These are phyloP conservation scores for Lepidurus arcticus DNA, from an alignment of 1,140 invertebrate genomes.

Conservation along the genomic window DNA sequence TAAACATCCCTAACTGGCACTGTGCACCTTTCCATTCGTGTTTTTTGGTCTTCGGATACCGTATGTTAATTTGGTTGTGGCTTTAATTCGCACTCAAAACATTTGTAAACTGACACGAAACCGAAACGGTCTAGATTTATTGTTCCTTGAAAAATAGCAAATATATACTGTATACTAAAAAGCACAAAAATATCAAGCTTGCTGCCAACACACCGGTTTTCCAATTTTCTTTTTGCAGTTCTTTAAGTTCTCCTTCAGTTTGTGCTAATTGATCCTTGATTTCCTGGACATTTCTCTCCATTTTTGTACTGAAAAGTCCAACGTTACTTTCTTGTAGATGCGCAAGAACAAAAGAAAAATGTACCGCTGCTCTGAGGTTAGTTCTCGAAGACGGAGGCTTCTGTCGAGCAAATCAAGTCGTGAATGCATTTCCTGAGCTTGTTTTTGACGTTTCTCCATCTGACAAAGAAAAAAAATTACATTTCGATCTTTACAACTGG, in stretches of 20 bases:
- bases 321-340: background rate
- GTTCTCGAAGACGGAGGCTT: background rate
- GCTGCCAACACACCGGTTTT: background rate
- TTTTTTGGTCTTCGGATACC: slow-evolving; percentile 9
- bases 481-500: too few species aligned
- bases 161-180: slow-evolving; percentile 16
- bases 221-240: background rate
- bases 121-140: background rate
- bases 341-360: background rate
- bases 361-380: background rate
- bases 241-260: background rate
- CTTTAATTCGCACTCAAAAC: background rate
- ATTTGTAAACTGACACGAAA: background rate
- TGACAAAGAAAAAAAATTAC: background rate
- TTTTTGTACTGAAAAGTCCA: background rate
- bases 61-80: background rate
- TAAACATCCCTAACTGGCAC: background rate
- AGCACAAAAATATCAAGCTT: background rate
- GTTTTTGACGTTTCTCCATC: background rate
- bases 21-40: slow-evolving; percentile 3
- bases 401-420: background rate
- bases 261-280: background rate
- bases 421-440: background rate
- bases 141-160: background rate
- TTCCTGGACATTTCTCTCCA: background rate